These are phyloP conservation scores for Helicoverpa assulta DNA, from an alignment of 2,888 invertebrate species.

Conservation along the genomic window DNA sequence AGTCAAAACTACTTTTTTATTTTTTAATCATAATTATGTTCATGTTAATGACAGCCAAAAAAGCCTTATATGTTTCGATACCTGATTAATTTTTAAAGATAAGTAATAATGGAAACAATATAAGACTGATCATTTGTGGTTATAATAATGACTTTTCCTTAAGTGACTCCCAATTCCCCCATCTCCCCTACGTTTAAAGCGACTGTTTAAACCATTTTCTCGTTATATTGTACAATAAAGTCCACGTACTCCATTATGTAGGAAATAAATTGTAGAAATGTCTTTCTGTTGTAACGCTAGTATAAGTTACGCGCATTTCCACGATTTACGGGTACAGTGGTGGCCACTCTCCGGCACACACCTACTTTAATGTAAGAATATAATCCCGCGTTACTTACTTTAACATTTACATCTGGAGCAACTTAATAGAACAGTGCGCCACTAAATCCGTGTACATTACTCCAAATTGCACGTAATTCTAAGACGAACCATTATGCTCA, in stretches of 20 bases:
- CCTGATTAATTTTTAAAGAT: too few species aligned
- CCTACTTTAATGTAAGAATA: constrained; percentile 51
- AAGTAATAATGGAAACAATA: too few species aligned
- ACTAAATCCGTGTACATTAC: constrained; percentile 55
- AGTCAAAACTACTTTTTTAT: too few species aligned
- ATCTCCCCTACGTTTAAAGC: constrained; percentile 16
- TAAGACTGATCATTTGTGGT: too few species aligned
- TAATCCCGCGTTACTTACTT: constrained; percentile 59
- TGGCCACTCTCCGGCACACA: constrained; percentile 39
- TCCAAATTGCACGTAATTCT: constrained; percentile 51
- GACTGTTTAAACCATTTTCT: constrained; percentile 34
- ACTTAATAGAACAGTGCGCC: constrained; percentile 53
- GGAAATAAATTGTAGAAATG: constrained; percentile 51
- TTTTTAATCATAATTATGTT: too few species aligned
- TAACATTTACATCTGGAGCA: constrained; percentile 61
- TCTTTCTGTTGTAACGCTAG: constrained; percentile 41
- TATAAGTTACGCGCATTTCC: constrained; percentile 52
- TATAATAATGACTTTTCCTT: too few species aligned
- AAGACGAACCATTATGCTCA: constrained; percentile 39
- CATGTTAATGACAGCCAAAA: too few species aligned
- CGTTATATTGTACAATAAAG: constrained; percentile 36
- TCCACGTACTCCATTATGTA: constrained; percentile 40
- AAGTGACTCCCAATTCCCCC: too few species aligned
- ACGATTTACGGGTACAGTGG: constrained; percentile 60
- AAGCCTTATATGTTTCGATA: too few species aligned